Evolutionary conservation across 2,113 vertebrate genomes (phyloP).

Genomic region (Oncorhynchus clarkii): DNA sequence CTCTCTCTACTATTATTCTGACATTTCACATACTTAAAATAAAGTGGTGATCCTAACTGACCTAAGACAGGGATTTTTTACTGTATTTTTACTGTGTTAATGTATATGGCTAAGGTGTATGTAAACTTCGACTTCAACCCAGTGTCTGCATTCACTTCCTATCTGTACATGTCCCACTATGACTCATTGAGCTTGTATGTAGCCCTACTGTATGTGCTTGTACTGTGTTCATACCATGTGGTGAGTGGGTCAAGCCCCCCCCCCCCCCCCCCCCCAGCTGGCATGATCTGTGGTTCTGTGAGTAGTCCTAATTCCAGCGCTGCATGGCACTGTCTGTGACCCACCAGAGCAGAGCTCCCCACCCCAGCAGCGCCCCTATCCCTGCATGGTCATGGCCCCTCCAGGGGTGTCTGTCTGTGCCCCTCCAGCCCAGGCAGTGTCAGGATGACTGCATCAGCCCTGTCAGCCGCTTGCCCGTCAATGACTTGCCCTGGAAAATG

Average conservation of each 20-base stretch:
- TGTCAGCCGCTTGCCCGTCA: constrained; percentile 92
- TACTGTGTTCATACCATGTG: constrained; percentile 44
- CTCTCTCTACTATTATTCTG: too few relatives aligned
- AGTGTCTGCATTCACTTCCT: too few relatives aligned
- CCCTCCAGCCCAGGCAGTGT: constrained; percentile 59
- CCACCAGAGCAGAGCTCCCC: not conserved
- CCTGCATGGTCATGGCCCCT: constrained; percentile 19
- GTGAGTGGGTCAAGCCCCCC: constrained; percentile 36
- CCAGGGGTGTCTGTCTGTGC: constrained; percentile 27
- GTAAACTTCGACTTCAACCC: too few relatives aligned
- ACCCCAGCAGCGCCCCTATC: not conserved
- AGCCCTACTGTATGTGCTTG: constrained; percentile 50
- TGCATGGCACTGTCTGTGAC: not conserved
- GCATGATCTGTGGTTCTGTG: constrained; percentile 27
- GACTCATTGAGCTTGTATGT: constrained; percentile 9
- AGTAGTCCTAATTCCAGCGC: constrained; percentile 14
- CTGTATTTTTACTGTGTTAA: too few relatives aligned
- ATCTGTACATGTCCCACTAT: constrained; percentile 21
- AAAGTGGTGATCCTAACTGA: too few relatives aligned
- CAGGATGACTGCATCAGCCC: constrained; percentile 98
- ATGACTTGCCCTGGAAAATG: constrained; percentile 86
- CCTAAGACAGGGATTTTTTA: too few relatives aligned
- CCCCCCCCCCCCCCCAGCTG: not conserved
- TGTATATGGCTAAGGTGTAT: too few relatives aligned
- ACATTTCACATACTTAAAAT: too few relatives aligned